These are phyloP conservation scores for Polypterus bichir DNA, from an alignment of 2,113 vertebrate species.

Conservation along the genomic window DNA sequence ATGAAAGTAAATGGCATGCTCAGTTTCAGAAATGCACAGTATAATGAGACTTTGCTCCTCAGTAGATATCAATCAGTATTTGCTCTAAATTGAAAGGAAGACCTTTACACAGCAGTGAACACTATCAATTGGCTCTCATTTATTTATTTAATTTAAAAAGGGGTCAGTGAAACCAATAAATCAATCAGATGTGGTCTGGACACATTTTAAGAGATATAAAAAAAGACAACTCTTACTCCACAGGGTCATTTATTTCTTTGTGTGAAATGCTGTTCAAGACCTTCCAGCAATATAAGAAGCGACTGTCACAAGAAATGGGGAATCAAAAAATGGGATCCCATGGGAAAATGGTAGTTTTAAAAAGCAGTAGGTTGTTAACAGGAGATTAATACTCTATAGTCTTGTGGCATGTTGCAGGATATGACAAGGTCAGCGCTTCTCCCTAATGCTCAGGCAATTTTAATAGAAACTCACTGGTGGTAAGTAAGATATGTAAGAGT, in stretches of 20 bases:
- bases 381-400: constrained; percentile 22
- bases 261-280: constrained; percentile 13
- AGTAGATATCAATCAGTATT: neutral
- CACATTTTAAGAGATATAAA: neutral
- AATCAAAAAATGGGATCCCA: neutral
- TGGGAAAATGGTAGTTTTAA: constrained; percentile 7
- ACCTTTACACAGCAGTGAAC: neutral
- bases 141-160: neutral
- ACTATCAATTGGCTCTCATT: neutral
- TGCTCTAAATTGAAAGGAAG: neutral
- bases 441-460: constrained; percentile 11
- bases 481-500: constrained; percentile 14
- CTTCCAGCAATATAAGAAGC: constrained; percentile 11
- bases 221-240: neutral
- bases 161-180: neutral
- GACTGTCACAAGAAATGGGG: neutral
- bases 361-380: constrained; percentile 15
- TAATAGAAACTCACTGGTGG: constrained; percentile 18
- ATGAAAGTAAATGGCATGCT: constrained; percentile 11
- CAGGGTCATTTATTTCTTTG: constrained; percentile 15
- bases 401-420: constrained; percentile 20
- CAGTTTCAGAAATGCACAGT: constrained; percentile 36
- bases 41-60: constrained; percentile 23
- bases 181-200: constrained; percentile 3
- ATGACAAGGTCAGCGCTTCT: constrained; percentile 23